Base-by-base conservation (phyloP, 2,888 invertebrate species). In the Galerucella calmariensis region DNA sequence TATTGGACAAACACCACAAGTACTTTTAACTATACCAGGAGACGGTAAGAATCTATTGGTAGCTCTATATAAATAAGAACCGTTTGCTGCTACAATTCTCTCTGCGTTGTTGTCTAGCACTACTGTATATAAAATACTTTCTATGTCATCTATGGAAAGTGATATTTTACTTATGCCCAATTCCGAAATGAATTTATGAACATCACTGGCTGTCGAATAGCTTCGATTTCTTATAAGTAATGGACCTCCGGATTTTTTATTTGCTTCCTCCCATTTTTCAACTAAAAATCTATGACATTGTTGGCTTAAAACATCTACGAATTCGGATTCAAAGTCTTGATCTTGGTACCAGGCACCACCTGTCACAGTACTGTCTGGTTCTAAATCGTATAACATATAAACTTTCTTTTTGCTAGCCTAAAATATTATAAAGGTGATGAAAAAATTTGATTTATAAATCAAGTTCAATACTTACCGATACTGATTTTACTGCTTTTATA, bases 291-390 rank as follows among this genome's bases (percentile, higher is more conserved):
- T 90, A 76, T 94, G 92, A 83, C 97, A 98, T 81, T 98, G 97
- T 79, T 97, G 95, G 88, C 96, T 97, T 2, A 99, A 89, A 51
- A 98, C 93, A 85, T 98, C 97, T 0, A 99, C 99, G 89, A 99
- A 98, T 88, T 99, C 98, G 0, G 96, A 94, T 85, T 99, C 99
- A 89, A 99, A 98, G 83, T 98, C 98, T 88, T 98, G 97, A 88
- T 97, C 97, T 86, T 96, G 96, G 86, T 98, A 99, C 97, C 97
- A 99, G 5, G 97, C 95, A 12, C 99, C 99, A 14, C 99, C 99
- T 27, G 98, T 98, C 62, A 99, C 92, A 0, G 97, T 94, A 79
- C 94, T 92, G 86, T 99, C 98, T 24, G 99, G 98, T 87, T 98
- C 97, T 77, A 99, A 88, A 86, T 97, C 94, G 83, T 93, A 98